These are phyloP conservation scores for Axinella damicornis DNA, from an alignment of 37 sponge, comb jelly and placozoan genomes.

Conservation along the genomic window DNA sequence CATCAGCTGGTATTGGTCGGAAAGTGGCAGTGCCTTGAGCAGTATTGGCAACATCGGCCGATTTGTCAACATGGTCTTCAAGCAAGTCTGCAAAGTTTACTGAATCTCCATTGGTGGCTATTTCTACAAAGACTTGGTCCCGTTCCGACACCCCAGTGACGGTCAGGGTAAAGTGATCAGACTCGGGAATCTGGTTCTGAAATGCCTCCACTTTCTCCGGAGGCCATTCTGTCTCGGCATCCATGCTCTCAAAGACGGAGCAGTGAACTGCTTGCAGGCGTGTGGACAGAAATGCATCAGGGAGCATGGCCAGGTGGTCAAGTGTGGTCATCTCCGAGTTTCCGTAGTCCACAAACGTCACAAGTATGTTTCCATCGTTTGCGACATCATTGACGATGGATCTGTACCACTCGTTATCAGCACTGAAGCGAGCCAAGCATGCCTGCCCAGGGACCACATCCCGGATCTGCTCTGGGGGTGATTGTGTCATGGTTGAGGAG, in stretches of 20 bases:
- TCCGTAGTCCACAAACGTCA: constrained; percentile 85
- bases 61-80: no score
- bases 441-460: constrained; percentile 20
- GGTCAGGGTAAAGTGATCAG: constrained; percentile 40
- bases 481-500: constrained; percentile 6
- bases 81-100: constrained; percentile 34
- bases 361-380: constrained; percentile 5
- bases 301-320: constrained; percentile 37
- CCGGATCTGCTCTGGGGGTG: neutral
- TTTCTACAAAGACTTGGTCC: constrained; percentile 4
- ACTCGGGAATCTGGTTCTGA: constrained; percentile 19
- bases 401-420: constrained; percentile 83
- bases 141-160: constrained; percentile 7
- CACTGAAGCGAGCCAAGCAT: constrained; percentile 71
- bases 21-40: no score
- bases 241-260: constrained; percentile 32
- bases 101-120: neutral
- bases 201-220: constrained; percentile 41
- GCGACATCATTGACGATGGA: constrained; percentile 49
- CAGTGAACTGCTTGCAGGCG: constrained; percentile 81
- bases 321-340: constrained; percentile 51
- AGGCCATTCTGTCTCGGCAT: constrained; percentile 5
- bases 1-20: no score
- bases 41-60: no score
- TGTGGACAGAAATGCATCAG: constrained; percentile 40